phyloP scores from a whole-genome alignment of 2,797 vertebrate genomes.

The Mormyrops attenuatus region DNA sequence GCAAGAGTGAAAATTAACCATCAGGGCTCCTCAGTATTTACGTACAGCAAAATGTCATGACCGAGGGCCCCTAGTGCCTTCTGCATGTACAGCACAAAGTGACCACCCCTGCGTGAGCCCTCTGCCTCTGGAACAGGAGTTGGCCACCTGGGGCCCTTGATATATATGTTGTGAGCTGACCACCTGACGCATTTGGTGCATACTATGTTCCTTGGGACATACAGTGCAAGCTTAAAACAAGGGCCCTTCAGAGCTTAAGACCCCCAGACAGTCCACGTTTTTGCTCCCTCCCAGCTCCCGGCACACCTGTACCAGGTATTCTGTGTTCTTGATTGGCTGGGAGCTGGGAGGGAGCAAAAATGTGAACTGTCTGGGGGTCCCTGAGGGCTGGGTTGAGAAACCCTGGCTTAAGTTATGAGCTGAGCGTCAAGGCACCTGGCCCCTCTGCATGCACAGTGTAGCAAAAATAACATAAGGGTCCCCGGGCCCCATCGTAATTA shows the following conservation, averaged over 20 bases:
- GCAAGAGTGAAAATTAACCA: neutral
- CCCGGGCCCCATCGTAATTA: neutral
- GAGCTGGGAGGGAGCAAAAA: too few relatives aligned
- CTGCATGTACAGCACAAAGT: neutral
- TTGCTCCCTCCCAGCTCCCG: too few relatives aligned
- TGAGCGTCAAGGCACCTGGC: neutral
- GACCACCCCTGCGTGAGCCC: neutral
- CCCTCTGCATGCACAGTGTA: neutral
- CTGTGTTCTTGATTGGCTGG: too few relatives aligned
- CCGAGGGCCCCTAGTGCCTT: neutral
- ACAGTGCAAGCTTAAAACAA: neutral
- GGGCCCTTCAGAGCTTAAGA: neutral
- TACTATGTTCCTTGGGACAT: neutral
- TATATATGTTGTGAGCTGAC: neutral
- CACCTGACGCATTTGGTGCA: neutral
- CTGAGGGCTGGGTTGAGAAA: too few relatives aligned
- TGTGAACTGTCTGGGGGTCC: too few relatives aligned
- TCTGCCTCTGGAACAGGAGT: too few relatives aligned
- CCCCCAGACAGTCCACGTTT: too few relatives aligned
- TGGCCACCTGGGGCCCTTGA: neutral
- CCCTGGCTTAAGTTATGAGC: neutral
- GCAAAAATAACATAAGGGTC: neutral
- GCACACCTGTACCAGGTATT: too few relatives aligned
- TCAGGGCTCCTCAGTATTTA: neutral
- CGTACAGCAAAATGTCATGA: neutral